Evolutionary conservation across 2,888 invertebrate species (phyloP).

Genomic region (Lasioglossum leucozonium): DNA sequence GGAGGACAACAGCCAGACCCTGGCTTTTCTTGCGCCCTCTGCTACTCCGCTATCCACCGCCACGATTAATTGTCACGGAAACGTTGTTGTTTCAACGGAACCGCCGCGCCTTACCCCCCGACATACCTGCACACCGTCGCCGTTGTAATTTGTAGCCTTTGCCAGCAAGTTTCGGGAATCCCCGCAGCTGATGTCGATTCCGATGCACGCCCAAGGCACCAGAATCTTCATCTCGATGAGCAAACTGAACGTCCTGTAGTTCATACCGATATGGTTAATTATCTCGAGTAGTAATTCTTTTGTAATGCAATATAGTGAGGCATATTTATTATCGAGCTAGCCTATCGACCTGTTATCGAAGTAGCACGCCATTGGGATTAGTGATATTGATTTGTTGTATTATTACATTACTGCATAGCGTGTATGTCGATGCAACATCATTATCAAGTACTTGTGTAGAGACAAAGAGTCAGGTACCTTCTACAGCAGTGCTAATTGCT

Average conservation of each 20-base stretch:
- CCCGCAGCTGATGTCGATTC: background rate
- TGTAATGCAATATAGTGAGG: too few relatives aligned
- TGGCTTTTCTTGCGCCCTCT: constrained; percentile 40
- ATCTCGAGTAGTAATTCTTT: background rate
- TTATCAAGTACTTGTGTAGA: background rate
- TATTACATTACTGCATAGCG: background rate
- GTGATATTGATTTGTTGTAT: background rate
- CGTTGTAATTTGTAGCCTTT: constrained; percentile 23
- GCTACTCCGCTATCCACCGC: background rate
- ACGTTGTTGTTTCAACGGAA: constrained; percentile 45
- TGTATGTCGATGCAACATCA: background rate
- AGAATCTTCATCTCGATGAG: background rate
- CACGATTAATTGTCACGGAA: constrained; percentile 56
- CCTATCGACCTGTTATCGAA: background rate
- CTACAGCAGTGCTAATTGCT: background rate
- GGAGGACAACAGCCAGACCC: background rate
- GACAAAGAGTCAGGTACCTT: background rate
- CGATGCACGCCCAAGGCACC: background rate
- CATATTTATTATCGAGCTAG: too few relatives aligned
- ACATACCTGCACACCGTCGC: background rate
- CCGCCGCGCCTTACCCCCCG: background rate
- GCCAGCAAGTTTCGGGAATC: constrained; percentile 30
- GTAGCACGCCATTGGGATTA: too few relatives aligned
- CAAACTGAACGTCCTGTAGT: background rate
- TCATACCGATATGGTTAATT: background rate